A percentile compares a stretch with the other conserved stretches of the same genome.
These are phyloP conservation scores for Aldrovandia affinis DNA, from an alignment of 2,797 vertebrate genomes.

Conservation along the genomic window DNA sequence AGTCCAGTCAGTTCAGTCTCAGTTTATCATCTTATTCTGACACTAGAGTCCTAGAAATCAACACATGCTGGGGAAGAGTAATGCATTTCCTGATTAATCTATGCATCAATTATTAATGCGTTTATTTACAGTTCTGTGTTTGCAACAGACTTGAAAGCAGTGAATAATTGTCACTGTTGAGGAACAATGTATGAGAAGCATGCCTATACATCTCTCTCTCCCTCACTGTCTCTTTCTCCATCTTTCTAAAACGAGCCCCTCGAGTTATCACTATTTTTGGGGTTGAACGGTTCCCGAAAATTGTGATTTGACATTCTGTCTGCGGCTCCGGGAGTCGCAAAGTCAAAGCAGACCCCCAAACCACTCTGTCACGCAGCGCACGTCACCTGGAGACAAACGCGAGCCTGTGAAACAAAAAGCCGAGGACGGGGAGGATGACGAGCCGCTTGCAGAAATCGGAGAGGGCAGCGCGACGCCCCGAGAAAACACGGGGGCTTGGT, in stretches of 20 bases:
- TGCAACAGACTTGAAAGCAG: not conserved
- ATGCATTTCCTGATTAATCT: conserved; percentile 12
- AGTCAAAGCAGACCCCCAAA: not conserved
- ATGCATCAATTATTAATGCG: not conserved
- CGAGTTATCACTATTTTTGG: too few relatives aligned
- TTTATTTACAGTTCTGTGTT: not conserved
- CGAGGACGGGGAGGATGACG: not conserved
- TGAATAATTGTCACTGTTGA: not conserved
- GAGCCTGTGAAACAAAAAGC: not conserved
- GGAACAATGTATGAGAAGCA: not conserved
- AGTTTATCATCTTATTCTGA: not conserved
- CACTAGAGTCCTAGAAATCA: not conserved
- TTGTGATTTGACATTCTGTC: not conserved
- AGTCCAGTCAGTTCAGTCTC: not conserved
- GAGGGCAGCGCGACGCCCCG: not conserved
- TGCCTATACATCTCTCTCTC: not conserved
- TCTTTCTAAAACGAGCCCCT: too few relatives aligned
- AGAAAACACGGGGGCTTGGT: not conserved
- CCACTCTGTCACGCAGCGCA: not conserved
- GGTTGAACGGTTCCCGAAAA: too few relatives aligned
- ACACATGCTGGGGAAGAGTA: not conserved
- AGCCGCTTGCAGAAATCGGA: not conserved
- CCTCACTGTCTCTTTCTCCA: not conserved
- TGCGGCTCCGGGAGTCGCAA: not conserved
- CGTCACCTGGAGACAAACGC: not conserved